A percentile compares a stretch with the other conserved stretches of the same genome.
phyloP scores from a whole-genome alignment of 1,140 invertebrate genomes.

The Heterodera carotae region DNA sequence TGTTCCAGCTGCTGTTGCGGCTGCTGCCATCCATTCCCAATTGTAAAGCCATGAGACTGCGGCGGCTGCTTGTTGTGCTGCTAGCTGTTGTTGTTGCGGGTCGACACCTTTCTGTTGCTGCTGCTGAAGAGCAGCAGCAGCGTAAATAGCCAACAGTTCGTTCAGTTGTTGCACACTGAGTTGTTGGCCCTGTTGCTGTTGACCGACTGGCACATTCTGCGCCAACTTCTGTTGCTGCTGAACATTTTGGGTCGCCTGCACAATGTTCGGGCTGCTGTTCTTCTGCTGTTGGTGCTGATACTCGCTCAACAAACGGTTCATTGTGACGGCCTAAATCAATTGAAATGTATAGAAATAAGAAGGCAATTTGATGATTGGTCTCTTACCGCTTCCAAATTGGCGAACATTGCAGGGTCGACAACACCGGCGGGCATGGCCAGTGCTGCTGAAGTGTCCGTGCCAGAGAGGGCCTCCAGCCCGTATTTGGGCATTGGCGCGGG shows the following conservation, averaged over 20 bases:
- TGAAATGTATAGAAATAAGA: conserved; percentile 8
- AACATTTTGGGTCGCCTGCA: neutral
- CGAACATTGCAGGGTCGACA: conserved; percentile 2
- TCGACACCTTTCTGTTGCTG: neutral
- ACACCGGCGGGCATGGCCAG: neutral
- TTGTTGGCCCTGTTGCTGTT: neutral
- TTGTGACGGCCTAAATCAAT: conserved; percentile 22
- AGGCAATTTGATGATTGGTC: neutral
- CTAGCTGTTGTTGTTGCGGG: conserved; percentile 12
- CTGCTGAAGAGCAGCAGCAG: neutral
- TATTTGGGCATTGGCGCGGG: neutral
- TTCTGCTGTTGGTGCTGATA: conserved; percentile 10
- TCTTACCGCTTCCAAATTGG: conserved; percentile 19
- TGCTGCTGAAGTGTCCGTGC: conserved; percentile 4
- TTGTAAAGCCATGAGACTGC: conserved; percentile 14
- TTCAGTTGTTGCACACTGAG: neutral
- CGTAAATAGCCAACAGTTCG: conserved; percentile 18
- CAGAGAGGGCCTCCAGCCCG: neutral
- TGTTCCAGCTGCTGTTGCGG: neutral
- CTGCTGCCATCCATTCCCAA: conserved; percentile 24
- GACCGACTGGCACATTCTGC: no score
- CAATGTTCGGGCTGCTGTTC: neutral
- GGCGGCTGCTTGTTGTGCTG: conserved; percentile 11
- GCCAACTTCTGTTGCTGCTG: neutral
- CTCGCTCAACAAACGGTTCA: conserved; percentile 11